These are phyloP conservation scores for Diplogasteroides magnus DNA, from an alignment of 1,140 invertebrate genomes.

Conservation along the genomic window DNA sequence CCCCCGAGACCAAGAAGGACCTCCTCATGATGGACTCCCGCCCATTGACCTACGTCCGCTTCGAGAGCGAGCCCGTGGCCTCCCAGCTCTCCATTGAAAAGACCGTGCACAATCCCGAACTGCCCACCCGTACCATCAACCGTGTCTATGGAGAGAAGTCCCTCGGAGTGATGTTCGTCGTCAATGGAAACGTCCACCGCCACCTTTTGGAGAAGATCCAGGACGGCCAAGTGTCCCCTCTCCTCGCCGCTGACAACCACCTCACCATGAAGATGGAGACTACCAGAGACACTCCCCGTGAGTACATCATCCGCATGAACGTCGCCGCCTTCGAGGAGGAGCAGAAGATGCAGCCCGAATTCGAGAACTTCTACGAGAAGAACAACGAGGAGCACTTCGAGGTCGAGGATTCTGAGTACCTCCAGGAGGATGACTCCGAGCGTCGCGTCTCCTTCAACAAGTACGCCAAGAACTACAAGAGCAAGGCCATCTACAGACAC, in stretches of 20 bases:
- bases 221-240: not conserved
- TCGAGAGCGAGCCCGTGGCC: conserved; percentile 11
- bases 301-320: conserved; percentile 8
- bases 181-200: conserved; percentile 17
- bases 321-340: not conserved
- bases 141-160: conserved; percentile 16
- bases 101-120: conserved; percentile 17
- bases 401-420: not conserved
- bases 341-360: conserved; percentile 9
- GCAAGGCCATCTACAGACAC: conserved; percentile 6
- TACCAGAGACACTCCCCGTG: conserved; percentile 18
- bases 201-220: not conserved
- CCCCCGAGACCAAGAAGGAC: conserved; percentile 29
- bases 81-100: conserved; percentile 12
- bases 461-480: conserved; percentile 4
- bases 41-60: conserved; percentile 34
- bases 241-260: conserved; percentile 21
- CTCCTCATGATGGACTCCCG: conserved; percentile 28
- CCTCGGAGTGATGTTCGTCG: conserved; percentile 13
- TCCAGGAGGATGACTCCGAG: not conserved
- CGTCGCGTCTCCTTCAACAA: not conserved
- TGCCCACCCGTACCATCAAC: conserved; percentile 15
- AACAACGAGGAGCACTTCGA: conserved; percentile 2
- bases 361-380: conserved; percentile 25
- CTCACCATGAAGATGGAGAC: conserved; percentile 23